phyloP scores from a whole-genome alignment of 2,113 vertebrate species.

The Saccopteryx leptura region DNA sequence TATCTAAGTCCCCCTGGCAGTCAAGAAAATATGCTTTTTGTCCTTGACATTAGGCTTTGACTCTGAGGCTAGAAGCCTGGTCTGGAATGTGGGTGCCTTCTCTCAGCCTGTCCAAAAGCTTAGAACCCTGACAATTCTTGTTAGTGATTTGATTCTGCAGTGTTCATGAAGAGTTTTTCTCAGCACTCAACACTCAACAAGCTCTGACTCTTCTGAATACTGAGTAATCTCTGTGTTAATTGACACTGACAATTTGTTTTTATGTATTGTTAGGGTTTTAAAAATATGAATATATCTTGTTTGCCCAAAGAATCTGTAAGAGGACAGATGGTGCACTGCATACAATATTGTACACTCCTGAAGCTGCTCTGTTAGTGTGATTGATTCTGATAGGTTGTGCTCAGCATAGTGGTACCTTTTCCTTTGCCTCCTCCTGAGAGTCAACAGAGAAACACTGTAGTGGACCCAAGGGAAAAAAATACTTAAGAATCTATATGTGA shows the following conservation, averaged over 20 bases:
- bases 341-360: neutral
- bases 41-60: neutral
- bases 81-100: neutral
- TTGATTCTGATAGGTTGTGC: rapidly evolving
- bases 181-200: neutral
- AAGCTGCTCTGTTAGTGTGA: neutral
- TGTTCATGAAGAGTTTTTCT: neutral
- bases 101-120: neutral
- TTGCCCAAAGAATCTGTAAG: neutral
- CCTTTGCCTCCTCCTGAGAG: neutral
- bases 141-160: neutral
- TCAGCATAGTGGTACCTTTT: neutral
- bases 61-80: neutral
- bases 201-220: neutral
- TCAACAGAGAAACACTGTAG: neutral
- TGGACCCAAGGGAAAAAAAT: neutral
- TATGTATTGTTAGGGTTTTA: neutral
- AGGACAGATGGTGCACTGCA: neutral
- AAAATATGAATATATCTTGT: neutral
- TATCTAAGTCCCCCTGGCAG: neutral
- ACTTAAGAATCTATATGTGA: neutral
- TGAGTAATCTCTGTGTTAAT: neutral
- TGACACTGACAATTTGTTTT: neutral
- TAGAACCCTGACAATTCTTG: too few relatives aligned
- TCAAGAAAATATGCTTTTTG: neutral